Evolutionary conservation across 2,888 invertebrate species (phyloP).

Genomic region (Drosophila trichaetosa): DNA sequence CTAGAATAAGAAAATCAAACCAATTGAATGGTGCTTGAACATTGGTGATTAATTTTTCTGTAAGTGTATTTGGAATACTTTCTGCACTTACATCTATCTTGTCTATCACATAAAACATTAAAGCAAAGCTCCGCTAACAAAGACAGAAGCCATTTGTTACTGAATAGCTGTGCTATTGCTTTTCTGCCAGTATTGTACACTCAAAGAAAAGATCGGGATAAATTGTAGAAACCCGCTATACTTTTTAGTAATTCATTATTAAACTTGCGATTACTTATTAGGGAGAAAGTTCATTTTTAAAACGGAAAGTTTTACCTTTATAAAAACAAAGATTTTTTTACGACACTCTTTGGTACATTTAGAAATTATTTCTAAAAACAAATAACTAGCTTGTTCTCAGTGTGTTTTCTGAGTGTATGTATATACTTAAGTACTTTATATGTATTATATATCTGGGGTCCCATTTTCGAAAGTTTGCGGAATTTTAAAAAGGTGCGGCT

Average conservation of each 20-base stretch:
- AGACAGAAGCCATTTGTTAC: not conserved
- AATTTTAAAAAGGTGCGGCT: slow-evolving; percentile 44
- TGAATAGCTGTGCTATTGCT: not conserved
- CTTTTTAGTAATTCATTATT: not conserved
- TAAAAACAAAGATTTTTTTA: not conserved
- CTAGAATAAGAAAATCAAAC: not conserved
- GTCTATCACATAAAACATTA: not conserved
- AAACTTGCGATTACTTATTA: not conserved
- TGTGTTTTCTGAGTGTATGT: not conserved
- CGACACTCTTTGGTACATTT: not conserved
- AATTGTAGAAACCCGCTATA: not conserved
- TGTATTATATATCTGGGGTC: not conserved
- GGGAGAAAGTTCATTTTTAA: not conserved
- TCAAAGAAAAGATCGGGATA: not conserved
- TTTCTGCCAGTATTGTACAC: not conserved
- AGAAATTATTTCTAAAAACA: not conserved
- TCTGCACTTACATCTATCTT: not conserved
- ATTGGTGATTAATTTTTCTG: not conserved
- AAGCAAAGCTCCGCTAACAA: not conserved
- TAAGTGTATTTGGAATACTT: not conserved
- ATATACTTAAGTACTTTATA: not conserved
- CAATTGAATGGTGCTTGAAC: no score
- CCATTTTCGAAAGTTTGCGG: slow-evolving; percentile 24
- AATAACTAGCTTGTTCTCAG: not conserved
- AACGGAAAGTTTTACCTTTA: not conserved